A percentile compares a stretch with the other conserved stretches of the same genome.
These are phyloP conservation scores for Rhinoraja longicauda DNA, from an alignment of 2,797 vertebrate species.

Conservation along the genomic window DNA sequence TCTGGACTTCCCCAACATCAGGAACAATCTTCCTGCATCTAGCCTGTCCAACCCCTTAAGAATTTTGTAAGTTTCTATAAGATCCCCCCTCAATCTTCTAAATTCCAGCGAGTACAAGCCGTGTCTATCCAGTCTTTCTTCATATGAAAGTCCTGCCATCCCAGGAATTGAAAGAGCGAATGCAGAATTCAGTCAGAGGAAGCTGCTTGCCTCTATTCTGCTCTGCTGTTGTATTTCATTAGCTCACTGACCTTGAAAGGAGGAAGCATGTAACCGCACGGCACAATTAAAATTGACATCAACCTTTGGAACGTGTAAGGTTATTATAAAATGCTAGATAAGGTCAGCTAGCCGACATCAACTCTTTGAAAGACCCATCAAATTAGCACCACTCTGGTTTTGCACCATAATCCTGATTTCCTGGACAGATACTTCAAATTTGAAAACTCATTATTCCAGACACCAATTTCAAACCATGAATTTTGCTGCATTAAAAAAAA, in stretches of 20 bases:
- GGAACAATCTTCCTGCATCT: no score
- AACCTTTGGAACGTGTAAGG: neutral
- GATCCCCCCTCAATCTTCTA: no score
- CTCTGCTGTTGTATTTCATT: neutral
- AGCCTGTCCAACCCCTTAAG: no score
- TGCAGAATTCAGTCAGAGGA: neutral
- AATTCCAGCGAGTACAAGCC: no score
- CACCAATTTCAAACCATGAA: neutral
- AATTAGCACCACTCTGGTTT: neutral
- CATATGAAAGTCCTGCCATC: no score
- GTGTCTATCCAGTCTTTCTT: no score
- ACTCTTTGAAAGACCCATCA: neutral
- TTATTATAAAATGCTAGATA: neutral
- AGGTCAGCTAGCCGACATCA: neutral
- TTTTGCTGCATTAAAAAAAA: neutral
- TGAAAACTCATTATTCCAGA: neutral
- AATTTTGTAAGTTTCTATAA: no score
- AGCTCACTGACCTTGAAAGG: neutral
- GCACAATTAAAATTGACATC: neutral
- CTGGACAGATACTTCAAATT: no score
- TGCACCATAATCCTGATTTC: neutral
- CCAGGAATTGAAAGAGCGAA: neutral
- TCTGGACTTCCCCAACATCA: no score
- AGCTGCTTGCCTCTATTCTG: neutral
- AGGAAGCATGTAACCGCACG: neutral